Evolutionary conservation across 2,888 invertebrate genomes (phyloP), one percentile per base, ranked within the genome.

Genomic region (Diplolepis rosae): DNA sequence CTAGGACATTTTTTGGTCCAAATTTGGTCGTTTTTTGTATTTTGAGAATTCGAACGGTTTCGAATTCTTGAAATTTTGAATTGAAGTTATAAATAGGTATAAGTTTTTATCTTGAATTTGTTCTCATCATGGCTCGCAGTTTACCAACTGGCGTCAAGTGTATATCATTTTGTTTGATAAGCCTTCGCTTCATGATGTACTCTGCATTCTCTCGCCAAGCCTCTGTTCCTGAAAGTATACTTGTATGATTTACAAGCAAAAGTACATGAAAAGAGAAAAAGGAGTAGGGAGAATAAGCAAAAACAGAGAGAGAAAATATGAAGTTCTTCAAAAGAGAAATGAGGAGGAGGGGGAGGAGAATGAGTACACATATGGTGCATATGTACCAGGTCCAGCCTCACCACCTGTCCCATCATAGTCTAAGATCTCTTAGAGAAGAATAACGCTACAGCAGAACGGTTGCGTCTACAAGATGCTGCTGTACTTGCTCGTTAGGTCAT

Each of bases 361-460:
- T 32, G 61, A 30, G 32, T 30, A n/a, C 42, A 76, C 48, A 69
- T 71, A 72, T 48, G 50, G 42, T 70, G 61, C 45, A 71, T 18
- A 65, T 30, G 18, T 32, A 45, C 61, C 32, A 22, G 68, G 39
- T 56, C 15, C 76, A 72, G 78, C 80, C 79, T 80, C 73, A 80
- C 86, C 87, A 86, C 84, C 87, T 87, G 86, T 83, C 83, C 80
- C 82, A 82, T 84, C 83, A 79, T 82, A 82, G 83, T 80, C 85
- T 86, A 85, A 84, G 86, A 85, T 86, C n/a, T n/a, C n/a, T n/a
- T 87, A 87, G 87, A 83, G 82, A 77, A 81, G n/a, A n/a, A n/a
- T n/a, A n/a, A 79, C 77, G 80, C 74, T 78, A 79, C 77, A 75
- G 72, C 51, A 65, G 35, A 68, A 71, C 42, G 52, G 56, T 73